phyloP scores from a whole-genome alignment of 92 coral and sea anemone species.

The Meandrina meandrites region DNA sequence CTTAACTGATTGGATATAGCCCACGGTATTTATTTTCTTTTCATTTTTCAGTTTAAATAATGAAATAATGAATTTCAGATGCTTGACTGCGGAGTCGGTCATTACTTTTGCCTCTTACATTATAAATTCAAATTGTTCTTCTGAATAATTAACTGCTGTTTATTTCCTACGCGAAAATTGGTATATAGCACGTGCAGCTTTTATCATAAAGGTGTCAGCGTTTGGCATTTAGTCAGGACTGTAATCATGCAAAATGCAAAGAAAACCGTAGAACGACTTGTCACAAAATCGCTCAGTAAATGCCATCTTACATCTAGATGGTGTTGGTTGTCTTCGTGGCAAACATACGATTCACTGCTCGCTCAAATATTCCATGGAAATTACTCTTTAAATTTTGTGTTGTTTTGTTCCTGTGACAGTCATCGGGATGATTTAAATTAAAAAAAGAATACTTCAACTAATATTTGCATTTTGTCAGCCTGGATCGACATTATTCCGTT shows the following conservation, averaged over 20 bases:
- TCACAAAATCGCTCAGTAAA: background rate
- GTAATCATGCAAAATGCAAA: background rate
- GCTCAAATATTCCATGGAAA: background rate
- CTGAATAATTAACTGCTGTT: background rate
- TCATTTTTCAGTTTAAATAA: background rate
- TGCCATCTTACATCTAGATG: background rate
- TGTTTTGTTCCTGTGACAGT: background rate
- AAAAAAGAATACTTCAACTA: background rate
- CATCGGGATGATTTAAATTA: background rate
- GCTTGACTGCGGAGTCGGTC: background rate
- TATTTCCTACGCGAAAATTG: background rate
- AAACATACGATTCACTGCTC: background rate
- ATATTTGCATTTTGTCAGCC: slow-evolving; percentile 22
- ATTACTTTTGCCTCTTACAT: background rate
- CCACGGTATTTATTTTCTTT: background rate
- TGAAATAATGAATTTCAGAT: background rate
- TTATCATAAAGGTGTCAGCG: background rate
- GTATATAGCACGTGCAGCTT: background rate
- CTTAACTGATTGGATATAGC: background rate
- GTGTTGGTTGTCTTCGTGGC: background rate
- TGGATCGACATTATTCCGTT: slow-evolving; percentile 16
- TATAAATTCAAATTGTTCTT: background rate
- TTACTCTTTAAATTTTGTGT: background rate
- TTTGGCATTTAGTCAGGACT: background rate
- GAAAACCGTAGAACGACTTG: background rate